Conservation (phyloP, 2,113 vertebrate species). For the Pluvialis apricaria region DNA sequence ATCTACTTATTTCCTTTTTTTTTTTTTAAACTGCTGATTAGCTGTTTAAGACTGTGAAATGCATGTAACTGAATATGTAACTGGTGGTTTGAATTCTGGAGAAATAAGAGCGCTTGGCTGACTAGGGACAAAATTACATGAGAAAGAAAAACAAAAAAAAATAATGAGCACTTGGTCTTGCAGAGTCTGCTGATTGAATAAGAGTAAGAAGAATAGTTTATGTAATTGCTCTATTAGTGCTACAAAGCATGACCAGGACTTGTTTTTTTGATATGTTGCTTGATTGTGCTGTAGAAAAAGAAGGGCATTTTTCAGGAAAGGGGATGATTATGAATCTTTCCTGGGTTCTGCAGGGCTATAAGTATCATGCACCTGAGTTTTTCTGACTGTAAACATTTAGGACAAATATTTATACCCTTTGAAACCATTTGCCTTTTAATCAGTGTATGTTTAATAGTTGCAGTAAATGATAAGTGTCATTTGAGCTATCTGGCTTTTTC, state of each 20-base stretch:
- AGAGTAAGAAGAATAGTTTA: not conserved
- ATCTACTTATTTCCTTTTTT: not conserved
- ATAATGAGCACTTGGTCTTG: conserved; percentile 9
- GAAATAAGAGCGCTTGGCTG: not conserved
- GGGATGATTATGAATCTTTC: not conserved
- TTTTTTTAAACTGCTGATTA: not conserved
- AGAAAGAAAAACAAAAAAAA: not conserved
- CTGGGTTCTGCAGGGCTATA: not conserved
- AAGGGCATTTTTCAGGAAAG: not conserved
- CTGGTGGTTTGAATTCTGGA: not conserved
- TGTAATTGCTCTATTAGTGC: conserved; percentile 32
- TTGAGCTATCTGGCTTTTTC: not conserved
- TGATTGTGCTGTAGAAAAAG: not conserved
- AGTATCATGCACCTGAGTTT: not conserved
- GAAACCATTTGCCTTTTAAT: not conserved
- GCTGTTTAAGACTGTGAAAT: not conserved
- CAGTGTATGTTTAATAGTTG: not conserved
- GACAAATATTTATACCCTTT: not conserved
- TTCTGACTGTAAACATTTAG: not conserved
- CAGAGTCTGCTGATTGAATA: not conserved
- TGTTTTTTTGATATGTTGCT: not conserved
- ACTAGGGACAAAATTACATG: not conserved
- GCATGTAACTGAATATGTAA: not conserved
- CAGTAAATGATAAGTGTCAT: not conserved
- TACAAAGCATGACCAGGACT: not conserved